These are phyloP conservation scores for Ardeotis arabs DNA, from an alignment of 2,113 vertebrate genomes.

Conservation along the genomic window DNA sequence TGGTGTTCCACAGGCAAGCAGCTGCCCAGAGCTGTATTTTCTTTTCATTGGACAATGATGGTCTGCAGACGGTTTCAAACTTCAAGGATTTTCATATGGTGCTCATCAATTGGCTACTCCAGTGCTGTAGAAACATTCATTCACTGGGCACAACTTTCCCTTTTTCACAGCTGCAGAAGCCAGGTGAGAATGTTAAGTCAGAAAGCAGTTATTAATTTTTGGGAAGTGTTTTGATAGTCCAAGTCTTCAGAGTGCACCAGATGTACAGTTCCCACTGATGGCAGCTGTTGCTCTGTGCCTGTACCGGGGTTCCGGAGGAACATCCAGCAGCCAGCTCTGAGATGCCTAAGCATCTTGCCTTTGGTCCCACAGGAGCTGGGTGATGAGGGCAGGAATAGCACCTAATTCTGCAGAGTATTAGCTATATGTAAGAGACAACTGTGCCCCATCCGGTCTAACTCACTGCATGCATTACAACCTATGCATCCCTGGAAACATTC, in stretches of 20 bases:
- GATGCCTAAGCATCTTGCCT: not conserved
- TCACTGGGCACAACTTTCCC: not conserved
- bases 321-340: not conserved
- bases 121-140: not conserved
- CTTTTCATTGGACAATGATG: not conserved
- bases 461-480: not conserved
- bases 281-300: not conserved
- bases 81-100: not conserved
- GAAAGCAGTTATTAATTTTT: not conserved
- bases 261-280: not conserved
- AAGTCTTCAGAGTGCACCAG: not conserved
- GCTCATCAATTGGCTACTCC: not conserved
- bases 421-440: not conserved
- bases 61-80: not conserved
- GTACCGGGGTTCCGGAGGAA: accelerated
- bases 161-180: not conserved
- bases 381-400: not conserved
- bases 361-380: not conserved
- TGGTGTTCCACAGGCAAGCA: not conserved
- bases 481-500: too few species aligned
- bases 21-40: not conserved
- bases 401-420: not conserved
- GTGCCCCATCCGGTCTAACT: not conserved
- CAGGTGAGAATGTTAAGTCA: not conserved
- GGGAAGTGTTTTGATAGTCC: not conserved